These are phyloP conservation scores for Mirza zaza DNA, from an alignment of 2,113 vertebrate species.

Conservation along the genomic window DNA sequence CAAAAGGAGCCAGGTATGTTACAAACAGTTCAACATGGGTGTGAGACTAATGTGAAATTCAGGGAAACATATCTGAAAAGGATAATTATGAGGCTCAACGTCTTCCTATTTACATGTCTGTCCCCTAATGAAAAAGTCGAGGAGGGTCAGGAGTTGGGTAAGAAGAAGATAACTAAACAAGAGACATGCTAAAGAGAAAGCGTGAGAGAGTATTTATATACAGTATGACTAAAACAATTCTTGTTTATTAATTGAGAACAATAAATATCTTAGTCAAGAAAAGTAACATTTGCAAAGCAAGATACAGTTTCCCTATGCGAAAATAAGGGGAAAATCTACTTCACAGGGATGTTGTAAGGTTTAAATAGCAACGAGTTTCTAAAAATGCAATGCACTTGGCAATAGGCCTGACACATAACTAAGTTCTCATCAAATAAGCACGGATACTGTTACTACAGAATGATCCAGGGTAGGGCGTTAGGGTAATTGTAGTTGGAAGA, in stretches of 20 bases:
- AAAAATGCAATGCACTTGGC: not conserved
- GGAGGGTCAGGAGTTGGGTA: not conserved
- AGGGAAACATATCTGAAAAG: not conserved
- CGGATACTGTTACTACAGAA: not conserved
- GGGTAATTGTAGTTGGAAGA: not conserved
- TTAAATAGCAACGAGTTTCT: not conserved
- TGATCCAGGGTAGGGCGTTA: not conserved
- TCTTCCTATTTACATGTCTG: not conserved
- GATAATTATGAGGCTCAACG: not conserved
- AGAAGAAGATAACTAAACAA: not conserved
- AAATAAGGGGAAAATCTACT: not conserved
- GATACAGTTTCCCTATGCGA: not conserved
- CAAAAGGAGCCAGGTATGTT: not conserved
- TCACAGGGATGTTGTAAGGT: not conserved
- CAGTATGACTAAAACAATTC: not conserved
- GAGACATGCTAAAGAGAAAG: not conserved
- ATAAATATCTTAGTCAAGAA: not conserved
- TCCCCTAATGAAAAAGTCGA: conserved; percentile 17
- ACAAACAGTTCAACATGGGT: not conserved
- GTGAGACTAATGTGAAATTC: not conserved
- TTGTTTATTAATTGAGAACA: not conserved
- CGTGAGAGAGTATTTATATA: not conserved
- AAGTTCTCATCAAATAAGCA: not conserved
- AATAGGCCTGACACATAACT: not conserved
- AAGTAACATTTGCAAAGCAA: not conserved